Conservation (phyloP, 1,140 invertebrate genomes). For the Macrobrachium nipponense region DNA sequence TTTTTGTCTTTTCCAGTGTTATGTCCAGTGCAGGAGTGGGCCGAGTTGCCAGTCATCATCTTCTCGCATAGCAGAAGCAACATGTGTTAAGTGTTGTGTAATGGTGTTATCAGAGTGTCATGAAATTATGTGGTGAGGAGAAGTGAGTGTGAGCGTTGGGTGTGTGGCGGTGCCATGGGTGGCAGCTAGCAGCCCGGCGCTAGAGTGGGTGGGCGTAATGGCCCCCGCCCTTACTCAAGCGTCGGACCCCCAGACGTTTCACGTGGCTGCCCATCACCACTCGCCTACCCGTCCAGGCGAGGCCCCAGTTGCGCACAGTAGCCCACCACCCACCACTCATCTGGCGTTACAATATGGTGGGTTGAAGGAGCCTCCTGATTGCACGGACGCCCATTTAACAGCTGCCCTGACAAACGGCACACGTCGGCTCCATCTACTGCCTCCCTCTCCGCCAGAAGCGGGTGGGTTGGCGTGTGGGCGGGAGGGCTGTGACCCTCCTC, state of each 20-base stretch:
- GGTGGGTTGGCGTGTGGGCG: slow-evolving; percentile 54
- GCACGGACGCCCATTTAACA: slow-evolving; percentile 51
- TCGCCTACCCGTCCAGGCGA: slow-evolving; percentile 30
- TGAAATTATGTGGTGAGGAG: slow-evolving; percentile 13
- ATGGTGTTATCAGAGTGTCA: slow-evolving; percentile 1
- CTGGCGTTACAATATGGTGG: slow-evolving; percentile 58
- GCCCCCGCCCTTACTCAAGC: slow-evolving; percentile 79
- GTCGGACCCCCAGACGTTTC: slow-evolving; percentile 73
- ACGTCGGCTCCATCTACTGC: slow-evolving; percentile 34
- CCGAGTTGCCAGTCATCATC: background rate
- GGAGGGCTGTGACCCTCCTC: slow-evolving; percentile 50
- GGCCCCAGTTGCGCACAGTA: slow-evolving; percentile 33
- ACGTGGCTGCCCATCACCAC: slow-evolving; percentile 50
- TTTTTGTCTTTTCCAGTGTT: background rate
- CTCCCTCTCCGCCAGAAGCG: slow-evolving; percentile 36
- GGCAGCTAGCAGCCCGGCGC: slow-evolving; percentile 67
- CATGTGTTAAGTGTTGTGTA: slow-evolving; percentile 34
- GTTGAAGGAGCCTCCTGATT: slow-evolving; percentile 59
- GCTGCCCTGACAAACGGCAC: slow-evolving; percentile 53
- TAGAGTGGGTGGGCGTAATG: slow-evolving; percentile 74
- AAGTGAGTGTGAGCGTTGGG: slow-evolving; percentile 37
- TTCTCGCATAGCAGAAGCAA: background rate
- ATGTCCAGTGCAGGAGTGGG: background rate
- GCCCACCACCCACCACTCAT: slow-evolving; percentile 44
- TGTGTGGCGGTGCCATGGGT: slow-evolving; percentile 45